A percentile compares a stretch with the other conserved stretches of the same genome.
Conservation (phyloP, 2,113 vertebrate species). For the Muntiacus muntjak region DNA sequence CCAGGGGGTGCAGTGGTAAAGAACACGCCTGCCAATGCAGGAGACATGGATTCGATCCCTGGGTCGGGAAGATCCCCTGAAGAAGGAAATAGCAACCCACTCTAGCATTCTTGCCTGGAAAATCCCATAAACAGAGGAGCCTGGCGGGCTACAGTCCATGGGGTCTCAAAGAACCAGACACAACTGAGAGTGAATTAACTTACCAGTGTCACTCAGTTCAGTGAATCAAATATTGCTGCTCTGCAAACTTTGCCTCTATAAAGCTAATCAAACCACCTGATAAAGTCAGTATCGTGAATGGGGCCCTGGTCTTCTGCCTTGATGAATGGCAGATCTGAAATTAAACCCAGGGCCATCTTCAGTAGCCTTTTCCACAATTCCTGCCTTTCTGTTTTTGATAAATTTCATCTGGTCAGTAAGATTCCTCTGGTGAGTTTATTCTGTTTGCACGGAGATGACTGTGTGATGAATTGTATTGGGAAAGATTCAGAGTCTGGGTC, state of each 20-base stretch:
- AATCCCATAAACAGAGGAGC: neutral
- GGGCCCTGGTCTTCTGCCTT: constrained; percentile 40
- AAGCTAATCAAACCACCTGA: constrained; percentile 71
- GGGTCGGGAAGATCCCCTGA: neutral
- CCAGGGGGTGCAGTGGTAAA: neutral
- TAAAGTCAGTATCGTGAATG: constrained; percentile 62
- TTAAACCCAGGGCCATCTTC: neutral
- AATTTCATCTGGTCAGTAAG: neutral
- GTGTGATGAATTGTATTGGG: neutral
- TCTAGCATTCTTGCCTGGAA: neutral
- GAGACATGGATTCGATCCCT: neutral
- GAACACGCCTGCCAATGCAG: neutral
- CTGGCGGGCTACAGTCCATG: neutral
- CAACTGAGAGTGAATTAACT: neutral
- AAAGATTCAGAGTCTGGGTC: neutral
- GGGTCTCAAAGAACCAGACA: neutral
- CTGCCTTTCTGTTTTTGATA: neutral
- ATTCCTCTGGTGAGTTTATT: neutral
- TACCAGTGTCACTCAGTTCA: neutral
- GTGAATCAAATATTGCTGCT: neutral
- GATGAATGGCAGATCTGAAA: neutral
- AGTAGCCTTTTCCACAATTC: neutral
- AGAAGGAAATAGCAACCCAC: neutral
- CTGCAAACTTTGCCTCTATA: constrained; percentile 52
- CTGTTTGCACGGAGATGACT: neutral